A percentile compares a stretch with the other conserved stretches of the same genome.
Conservation (phyloP, 2,888 invertebrate genomes). For the Trissolcus japonicus region DNA sequence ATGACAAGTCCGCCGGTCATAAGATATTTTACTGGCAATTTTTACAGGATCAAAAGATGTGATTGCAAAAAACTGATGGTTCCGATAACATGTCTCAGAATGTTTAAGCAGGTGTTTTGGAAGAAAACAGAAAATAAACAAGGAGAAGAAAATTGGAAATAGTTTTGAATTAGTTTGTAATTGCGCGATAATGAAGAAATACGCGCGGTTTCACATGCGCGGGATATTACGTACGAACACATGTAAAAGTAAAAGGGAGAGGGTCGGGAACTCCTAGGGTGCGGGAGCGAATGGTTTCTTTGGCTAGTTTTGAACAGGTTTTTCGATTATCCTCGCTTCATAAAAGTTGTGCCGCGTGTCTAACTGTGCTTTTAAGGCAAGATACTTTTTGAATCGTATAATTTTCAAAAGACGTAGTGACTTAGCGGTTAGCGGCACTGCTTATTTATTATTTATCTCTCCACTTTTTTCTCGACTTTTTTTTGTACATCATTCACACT, state of each 20-base stretch:
- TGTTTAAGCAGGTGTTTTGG: too few relatives aligned
- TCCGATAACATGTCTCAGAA: background rate
- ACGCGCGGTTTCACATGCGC: background rate
- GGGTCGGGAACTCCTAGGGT: conserved; percentile 52
- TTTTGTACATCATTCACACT: background rate
- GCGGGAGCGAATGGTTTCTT: conserved; percentile 57
- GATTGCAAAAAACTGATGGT: background rate
- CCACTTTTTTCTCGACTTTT: background rate
- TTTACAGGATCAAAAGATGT: background rate
- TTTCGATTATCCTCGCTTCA: conserved; percentile 57
- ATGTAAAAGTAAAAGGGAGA: conserved; percentile 36
- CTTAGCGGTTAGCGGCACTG: conserved; percentile 46
- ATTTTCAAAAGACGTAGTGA: conserved; percentile 57
- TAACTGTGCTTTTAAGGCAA: conserved; percentile 58
- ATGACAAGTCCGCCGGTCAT: conserved; percentile 47
- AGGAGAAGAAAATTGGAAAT: too few relatives aligned
- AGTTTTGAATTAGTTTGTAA: too few relatives aligned
- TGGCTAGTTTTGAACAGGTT: conserved; percentile 57
- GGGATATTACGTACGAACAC: conserved; percentile 14
- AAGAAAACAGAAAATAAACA: too few relatives aligned
- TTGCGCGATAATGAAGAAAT: too few relatives aligned
- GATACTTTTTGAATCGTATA: conserved; percentile 49
- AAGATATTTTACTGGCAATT: background rate
- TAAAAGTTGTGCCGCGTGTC: conserved; percentile 59
- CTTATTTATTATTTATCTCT: conserved; percentile 41